Evolutionary conservation across 2,797 vertebrate species (phyloP), one percentile per base, ranked within the genome.

Genomic region (Decapterus maruadsi): DNA sequence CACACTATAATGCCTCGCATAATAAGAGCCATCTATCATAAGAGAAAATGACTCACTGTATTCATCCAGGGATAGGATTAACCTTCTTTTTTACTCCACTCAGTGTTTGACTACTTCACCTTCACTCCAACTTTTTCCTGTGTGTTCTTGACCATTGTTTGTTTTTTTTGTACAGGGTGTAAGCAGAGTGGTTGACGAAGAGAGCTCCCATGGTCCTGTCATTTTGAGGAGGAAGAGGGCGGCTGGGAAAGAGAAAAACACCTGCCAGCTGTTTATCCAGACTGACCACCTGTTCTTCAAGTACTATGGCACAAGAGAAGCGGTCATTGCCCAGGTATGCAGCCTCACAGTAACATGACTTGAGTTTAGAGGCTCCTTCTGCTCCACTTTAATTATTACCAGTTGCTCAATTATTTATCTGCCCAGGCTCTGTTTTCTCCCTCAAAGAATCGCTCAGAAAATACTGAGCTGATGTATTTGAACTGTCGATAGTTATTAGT

Each of bases 231-330:
- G 68, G 78, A 97, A 95, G 51, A 96, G 98, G 78, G 97, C 97
- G 8, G 92, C 96, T 1, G 95, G 93, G 69, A 95, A 93, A 71
- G 97, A 98, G 84, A 97, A 95, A 87, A 98, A 98, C 87, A 99
- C 97, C 0, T 99, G 98, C 71, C 97, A 98, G 89, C 96, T 99
- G 34, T 99, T 96, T 76, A 99, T 99, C 88, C 98, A 99, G 92
- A 98, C 98, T 0, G 98, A 99, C 88, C 98, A 99, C 83, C 89
- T 97, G 9, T 99, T 99, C 88, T 96, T 76, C 83, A 95, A 92
- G 38, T 96, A 95, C 84, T 99, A 99, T 0, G 94, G 93, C 78
- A 94, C 96, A 59, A 95, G 96, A 78, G 98, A 99, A 78, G 97
- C 97, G 26, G 98, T 99, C 78, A 96, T 99, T 54, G 97, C 98